Conservation (phyloP, 2,113 vertebrate genomes). For the Quiscalus mexicanus region DNA sequence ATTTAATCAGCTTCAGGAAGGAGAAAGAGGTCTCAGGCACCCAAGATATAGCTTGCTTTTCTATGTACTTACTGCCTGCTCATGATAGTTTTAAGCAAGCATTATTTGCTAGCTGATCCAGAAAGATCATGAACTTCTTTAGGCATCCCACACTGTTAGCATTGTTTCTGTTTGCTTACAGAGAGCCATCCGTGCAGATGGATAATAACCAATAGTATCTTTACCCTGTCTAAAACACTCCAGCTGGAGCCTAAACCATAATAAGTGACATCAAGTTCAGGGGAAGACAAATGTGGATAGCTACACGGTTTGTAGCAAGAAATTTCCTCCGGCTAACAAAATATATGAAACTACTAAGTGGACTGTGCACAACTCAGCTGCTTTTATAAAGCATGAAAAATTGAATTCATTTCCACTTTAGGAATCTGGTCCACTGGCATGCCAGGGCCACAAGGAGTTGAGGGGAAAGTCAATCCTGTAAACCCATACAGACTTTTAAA, state of each 20-base stretch:
- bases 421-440: neutral
- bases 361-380: neutral
- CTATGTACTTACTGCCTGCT: neutral
- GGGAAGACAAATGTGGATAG: neutral
- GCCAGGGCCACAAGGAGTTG: neutral
- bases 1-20: slow-evolving; percentile 23
- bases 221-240: neutral
- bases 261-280: neutral
- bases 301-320: neutral
- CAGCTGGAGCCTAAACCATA: neutral
- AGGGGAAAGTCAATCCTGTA: neutral
- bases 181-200: neutral
- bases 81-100: neutral
- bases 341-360: neutral
- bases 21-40: neutral
- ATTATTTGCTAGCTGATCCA: neutral
- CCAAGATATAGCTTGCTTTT: neutral
- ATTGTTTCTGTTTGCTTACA: neutral
- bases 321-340: neutral
- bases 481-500: neutral
- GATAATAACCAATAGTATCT: neutral
- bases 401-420: neutral
- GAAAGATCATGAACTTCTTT: slow-evolving; percentile 14
- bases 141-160: neutral
- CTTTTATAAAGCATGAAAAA: neutral